These are phyloP conservation scores for Entelurus aequoreus DNA, from an alignment of 2,113 vertebrate species.

Conservation along the genomic window DNA sequence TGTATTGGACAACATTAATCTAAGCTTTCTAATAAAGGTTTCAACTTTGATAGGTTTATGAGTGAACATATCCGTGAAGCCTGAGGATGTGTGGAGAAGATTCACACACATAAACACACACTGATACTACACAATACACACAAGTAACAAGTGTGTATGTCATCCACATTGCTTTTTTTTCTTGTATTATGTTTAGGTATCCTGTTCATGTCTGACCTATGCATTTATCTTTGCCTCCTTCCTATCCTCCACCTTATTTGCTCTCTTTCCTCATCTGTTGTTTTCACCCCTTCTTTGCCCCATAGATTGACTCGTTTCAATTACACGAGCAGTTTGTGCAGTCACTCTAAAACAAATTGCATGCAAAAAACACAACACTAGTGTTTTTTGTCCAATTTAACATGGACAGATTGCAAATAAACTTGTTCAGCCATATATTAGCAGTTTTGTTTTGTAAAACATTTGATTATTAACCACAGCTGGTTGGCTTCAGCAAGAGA, in stretches of 20 bases:
- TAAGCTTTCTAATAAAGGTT: constrained; percentile 10
- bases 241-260: constrained; percentile 19
- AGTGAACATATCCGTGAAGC: constrained; percentile 36
- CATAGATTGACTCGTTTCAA: constrained; percentile 67
- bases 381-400: constrained; percentile 60
- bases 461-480: not conserved
- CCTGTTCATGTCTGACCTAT: constrained; percentile 14
- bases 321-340: constrained; percentile 67
- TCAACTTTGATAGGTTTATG: constrained; percentile 21
- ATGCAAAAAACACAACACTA: constrained; percentile 68
- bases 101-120: constrained; percentile 7
- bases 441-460: constrained; percentile 38
- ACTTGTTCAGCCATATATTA: constrained; percentile 67
- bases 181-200: constrained; percentile 22
- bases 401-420: constrained; percentile 61
- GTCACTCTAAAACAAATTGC: constrained; percentile 67
- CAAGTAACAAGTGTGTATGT: constrained; percentile 11
- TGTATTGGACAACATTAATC: too few species aligned
- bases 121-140: not conserved
- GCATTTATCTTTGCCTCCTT: constrained; percentile 28
- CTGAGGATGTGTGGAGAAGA: constrained; percentile 18
- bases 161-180: constrained; percentile 16
- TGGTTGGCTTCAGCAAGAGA: not conserved
- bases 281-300: constrained; percentile 28
- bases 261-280: constrained; percentile 32